Evolutionary conservation across 1,140 invertebrate genomes (phyloP).

Genomic region (Nasonia longicornis): DNA sequence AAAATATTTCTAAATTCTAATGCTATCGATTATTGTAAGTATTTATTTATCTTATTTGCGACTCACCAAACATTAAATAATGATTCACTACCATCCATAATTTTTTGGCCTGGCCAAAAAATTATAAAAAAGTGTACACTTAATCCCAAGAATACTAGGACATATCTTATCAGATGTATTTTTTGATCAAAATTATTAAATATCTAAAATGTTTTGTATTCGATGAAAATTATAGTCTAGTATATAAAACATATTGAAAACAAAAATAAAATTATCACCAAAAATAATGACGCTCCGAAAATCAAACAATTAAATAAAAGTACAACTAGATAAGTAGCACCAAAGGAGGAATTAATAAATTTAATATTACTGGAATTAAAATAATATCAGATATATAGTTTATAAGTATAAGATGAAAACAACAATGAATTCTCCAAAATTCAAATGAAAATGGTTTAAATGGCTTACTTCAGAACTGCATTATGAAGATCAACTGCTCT

Average conservation of each 20-base stretch:
- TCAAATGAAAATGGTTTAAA: no score
- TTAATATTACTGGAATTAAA: no score
- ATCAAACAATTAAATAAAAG: neutral
- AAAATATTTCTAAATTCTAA: no score
- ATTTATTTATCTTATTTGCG: no score
- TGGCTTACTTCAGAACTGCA: no score
- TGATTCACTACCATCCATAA: neutral
- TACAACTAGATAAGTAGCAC: neutral
- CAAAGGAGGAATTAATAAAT: no score
- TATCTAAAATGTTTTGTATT: no score
- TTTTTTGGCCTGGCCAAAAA: neutral
- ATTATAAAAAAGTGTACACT: neutral
- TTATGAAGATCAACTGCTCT: no score
- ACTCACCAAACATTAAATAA: conserved; percentile 2
- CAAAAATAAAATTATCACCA: neutral
- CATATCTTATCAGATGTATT: neutral
- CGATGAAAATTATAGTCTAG: neutral
- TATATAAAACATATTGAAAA: neutral
- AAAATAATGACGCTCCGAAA: neutral
- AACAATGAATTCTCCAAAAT: no score
- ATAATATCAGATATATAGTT: no score
- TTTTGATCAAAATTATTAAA: neutral
- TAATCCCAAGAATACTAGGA: neutral
- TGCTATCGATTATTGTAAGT: no score
- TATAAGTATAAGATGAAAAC: no score